Evolutionary conservation across 2,888 invertebrate genomes (phyloP).

Genomic region (Rhamphomyia laevipes): DNA sequence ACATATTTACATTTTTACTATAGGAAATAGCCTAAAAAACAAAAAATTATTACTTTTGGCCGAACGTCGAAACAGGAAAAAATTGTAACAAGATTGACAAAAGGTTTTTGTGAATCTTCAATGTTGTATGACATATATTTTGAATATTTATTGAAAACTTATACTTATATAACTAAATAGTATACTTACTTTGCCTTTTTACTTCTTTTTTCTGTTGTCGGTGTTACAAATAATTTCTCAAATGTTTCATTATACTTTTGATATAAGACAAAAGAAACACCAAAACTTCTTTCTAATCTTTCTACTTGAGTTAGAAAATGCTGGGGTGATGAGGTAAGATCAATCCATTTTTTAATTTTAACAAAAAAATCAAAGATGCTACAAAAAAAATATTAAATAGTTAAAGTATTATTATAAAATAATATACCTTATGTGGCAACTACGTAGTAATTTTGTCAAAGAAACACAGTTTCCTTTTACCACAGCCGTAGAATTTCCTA

Average conservation of each 20-base stretch:
- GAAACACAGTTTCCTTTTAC: slow-evolving; percentile 87
- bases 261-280: slow-evolving; percentile 87
- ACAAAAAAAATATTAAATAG: not conserved
- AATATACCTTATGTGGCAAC: slow-evolving; percentile 72
- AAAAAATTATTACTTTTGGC: no score
- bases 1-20: no score
- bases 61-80: no score
- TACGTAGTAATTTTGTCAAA: slow-evolving; percentile 73
- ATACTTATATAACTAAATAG: no score
- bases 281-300: slow-evolving; percentile 78
- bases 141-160: no score
- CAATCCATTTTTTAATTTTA: slow-evolving; percentile 90
- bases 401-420: not conserved
- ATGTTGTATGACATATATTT: no score
- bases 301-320: slow-evolving; percentile 75
- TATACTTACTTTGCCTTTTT: slow-evolving; percentile 31
- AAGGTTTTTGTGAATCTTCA: no score
- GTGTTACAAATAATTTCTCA: slow-evolving; percentile 66
- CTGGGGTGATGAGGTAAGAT: slow-evolving; percentile 80
- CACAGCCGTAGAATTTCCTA: slow-evolving; percentile 52
- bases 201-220: slow-evolving; percentile 35
- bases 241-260: slow-evolving; percentile 86
- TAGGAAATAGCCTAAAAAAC: no score
- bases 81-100: no score
- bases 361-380: slow-evolving; percentile 88